Evolutionary conservation across 2,888 invertebrate genomes (phyloP).

Genomic region (Merodon equestris): DNA sequence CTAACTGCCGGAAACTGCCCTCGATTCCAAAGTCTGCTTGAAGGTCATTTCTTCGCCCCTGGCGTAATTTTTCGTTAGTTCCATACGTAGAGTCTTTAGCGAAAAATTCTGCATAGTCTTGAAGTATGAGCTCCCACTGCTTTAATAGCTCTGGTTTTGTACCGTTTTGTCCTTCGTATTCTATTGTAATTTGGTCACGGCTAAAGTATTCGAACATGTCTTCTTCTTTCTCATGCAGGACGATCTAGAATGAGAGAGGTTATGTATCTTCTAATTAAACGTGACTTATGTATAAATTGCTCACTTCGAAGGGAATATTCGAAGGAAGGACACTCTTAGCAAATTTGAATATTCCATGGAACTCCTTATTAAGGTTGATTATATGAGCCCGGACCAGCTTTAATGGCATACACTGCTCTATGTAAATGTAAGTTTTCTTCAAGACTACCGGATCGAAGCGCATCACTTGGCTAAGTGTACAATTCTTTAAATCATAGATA

Average conservation of each 20-base stretch:
- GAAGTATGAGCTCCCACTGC: slow-evolving; percentile 70
- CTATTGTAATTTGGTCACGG: slow-evolving; percentile 72
- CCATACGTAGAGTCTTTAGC: slow-evolving; percentile 71
- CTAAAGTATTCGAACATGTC: slow-evolving; percentile 73
- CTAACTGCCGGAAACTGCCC: too few species aligned
- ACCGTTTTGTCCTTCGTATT: slow-evolving; percentile 70
- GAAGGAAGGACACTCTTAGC: slow-evolving; percentile 72
- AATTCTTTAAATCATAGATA: slow-evolving; percentile 73
- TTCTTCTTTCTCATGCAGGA: slow-evolving; percentile 74
- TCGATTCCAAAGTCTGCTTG: too few species aligned
- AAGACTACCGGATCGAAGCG: slow-evolving; percentile 73
- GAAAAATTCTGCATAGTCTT: slow-evolving; percentile 71
- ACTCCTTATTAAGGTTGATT: slow-evolving; percentile 73
- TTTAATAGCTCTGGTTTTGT: too few species aligned
- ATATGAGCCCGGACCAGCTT: slow-evolving; percentile 73
- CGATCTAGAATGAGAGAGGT: slow-evolving; percentile 68
- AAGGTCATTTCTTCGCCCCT: too few species aligned
- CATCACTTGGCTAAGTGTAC: slow-evolving; percentile 73
- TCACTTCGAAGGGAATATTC: slow-evolving; percentile 72
- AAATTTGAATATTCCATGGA: slow-evolving; percentile 71
- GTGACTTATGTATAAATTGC: too few species aligned
- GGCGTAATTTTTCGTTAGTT: slow-evolving; percentile 73
- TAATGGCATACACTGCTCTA: slow-evolving; percentile 73
- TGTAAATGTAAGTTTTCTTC: slow-evolving; percentile 71
- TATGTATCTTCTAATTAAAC: too few species aligned